Evolutionary conservation across 2,888 invertebrate genomes (phyloP), one percentile per base, ranked within the genome.

Genomic region (Hanleya hanleyi): DNA sequence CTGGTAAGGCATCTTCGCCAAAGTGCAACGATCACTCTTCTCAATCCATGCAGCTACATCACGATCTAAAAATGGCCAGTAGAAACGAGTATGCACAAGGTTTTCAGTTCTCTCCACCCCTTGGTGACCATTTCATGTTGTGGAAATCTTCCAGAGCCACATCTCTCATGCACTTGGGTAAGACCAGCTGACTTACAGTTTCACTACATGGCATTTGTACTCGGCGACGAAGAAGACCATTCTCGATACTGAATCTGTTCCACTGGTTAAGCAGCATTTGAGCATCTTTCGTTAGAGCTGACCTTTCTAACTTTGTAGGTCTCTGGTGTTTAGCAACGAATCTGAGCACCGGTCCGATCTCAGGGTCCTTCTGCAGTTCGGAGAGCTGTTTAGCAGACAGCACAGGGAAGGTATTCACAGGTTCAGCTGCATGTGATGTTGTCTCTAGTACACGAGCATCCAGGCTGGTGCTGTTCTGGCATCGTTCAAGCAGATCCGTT

Each of bases 31-130:
- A 12, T n/a, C n/a, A 50, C 68, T 51, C 26, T 6, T 15, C 5
- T 22, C 57, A 51, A 18, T 33, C 33, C 35, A 47, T 2, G 26
- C 18, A 26, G n/a, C 50, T n/a, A 67, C 68, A 68, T 68, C 29
- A 9, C 18, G 15, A 36, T 41, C 18, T 18, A 68, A 18, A 15
- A 22, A 18, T 12, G 36, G 37, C 69, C 69, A 62, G 38, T 62
- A 62, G 29, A n/a, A 69, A 18, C 47, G 38, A 26, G 37, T 18
- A 33, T 29, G 9, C 18, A 69, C 29, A 15, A 36, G 29, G 22
- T 22, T 22, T 62, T 62, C 61, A 9, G 69, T 69, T 33, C 62
- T 57, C 3, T 36, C 41, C 32, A 36, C 29, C 18, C 69, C 69
- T 36, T 69, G 69, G 36, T 69, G 69, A n/a, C n/a, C n/a, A n/a